A percentile compares a stretch with the other conserved stretches of the same genome.
These are phyloP conservation scores for Ivindomyrus marchei DNA, from an alignment of 2,113 vertebrate species.

Conservation along the genomic window DNA sequence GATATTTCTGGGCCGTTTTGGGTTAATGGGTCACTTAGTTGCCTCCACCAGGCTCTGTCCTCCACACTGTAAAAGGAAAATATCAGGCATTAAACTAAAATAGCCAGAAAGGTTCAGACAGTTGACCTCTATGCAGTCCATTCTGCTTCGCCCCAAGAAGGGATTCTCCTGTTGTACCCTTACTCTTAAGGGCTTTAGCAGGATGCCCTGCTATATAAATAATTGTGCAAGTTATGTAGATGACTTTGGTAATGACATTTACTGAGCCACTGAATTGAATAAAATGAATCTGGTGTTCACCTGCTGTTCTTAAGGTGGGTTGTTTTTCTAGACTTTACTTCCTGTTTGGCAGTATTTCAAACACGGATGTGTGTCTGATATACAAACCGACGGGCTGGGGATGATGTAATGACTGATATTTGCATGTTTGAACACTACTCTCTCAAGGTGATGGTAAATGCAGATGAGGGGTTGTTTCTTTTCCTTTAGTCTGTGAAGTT, in stretches of 20 bases:
- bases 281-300: background rate
- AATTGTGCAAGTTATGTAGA: background rate
- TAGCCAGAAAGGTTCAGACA: background rate
- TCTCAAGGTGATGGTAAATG: background rate
- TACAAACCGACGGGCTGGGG: background rate
- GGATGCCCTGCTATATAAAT: constrained; percentile 1
- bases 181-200: background rate
- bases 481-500: background rate
- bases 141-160: background rate
- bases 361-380: background rate
- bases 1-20: background rate
- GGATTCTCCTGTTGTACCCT: background rate
- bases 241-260: background rate
- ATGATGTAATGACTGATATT: background rate
- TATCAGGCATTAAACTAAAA: background rate
- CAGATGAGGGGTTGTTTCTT: background rate
- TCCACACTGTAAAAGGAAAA: background rate
- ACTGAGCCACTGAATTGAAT: background rate
- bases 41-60: background rate
- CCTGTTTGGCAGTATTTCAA: background rate
- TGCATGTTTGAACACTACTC: background rate
- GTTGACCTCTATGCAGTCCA: background rate
- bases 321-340: background rate
- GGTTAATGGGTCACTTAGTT: constrained; percentile 2
- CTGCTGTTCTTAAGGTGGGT: background rate